These are phyloP conservation scores for Papilio aristodemus DNA, from an alignment of 1,140 invertebrate species.

Conservation along the genomic window DNA sequence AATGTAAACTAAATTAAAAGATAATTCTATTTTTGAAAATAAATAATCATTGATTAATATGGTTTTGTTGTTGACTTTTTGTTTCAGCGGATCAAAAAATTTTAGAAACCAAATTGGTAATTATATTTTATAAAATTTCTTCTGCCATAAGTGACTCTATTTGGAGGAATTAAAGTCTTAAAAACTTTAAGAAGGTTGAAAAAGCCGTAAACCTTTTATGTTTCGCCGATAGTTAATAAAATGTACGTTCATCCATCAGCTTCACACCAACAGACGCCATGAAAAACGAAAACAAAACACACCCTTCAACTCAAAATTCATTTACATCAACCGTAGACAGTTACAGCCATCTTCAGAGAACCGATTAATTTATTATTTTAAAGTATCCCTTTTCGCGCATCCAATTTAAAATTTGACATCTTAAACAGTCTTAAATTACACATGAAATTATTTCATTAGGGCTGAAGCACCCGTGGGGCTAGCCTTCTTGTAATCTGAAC, in stretches of 20 bases:
- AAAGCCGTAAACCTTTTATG: background rate
- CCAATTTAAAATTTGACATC: slow-evolving; percentile 80
- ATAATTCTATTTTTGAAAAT: too few relatives aligned
- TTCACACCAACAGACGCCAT: slow-evolving; percentile 24
- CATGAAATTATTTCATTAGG: slow-evolving; percentile 77
- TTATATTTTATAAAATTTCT: background rate
- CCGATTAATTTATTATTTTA: slow-evolving; percentile 76
- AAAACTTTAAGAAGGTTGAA: background rate
- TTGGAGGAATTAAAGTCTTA: background rate
- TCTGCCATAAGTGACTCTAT: background rate
- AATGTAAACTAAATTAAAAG: too few relatives aligned
- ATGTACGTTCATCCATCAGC: slow-evolving; percentile 27
- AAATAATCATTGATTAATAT: too few relatives aligned
- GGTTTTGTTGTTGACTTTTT: too few relatives aligned
- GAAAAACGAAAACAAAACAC: slow-evolving; percentile 24
- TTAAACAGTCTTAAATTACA: slow-evolving; percentile 79
- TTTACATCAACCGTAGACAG: slow-evolving; percentile 45
- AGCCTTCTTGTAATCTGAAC: slow-evolving; percentile 53
- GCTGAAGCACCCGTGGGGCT: slow-evolving; percentile 52
- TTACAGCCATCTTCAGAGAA: slow-evolving; percentile 64
- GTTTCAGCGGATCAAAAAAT: background rate
- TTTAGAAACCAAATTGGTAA: background rate
- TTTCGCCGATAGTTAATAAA: slow-evolving; percentile 15
- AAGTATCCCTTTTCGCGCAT: slow-evolving; percentile 71
- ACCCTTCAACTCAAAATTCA: slow-evolving; percentile 25